Evolutionary conservation across 2,888 invertebrate species (phyloP).

Genomic region (Homarus gammarus): DNA sequence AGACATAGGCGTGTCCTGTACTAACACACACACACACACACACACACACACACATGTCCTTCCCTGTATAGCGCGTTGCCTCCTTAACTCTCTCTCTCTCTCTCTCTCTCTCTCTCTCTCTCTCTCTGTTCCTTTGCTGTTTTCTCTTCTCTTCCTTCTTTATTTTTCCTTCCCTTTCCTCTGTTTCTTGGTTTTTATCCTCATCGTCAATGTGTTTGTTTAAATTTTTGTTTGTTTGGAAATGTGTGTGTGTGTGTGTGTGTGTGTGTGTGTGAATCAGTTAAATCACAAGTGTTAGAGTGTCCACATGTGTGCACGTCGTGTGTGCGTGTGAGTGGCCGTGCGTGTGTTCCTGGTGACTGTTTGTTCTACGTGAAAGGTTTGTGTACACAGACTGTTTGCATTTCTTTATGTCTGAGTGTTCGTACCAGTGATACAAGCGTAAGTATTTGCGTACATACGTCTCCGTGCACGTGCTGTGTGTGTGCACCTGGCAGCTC

Average conservation of each 20-base stretch:
- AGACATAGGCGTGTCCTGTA: too few species aligned
- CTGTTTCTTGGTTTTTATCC: neutral
- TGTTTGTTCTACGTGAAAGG: neutral
- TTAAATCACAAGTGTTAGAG: neutral
- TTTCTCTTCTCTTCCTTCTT: conserved; percentile 5
- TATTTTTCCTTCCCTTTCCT: neutral
- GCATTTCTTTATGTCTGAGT: neutral
- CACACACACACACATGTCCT: too few species aligned
- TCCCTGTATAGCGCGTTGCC: too few species aligned
- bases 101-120: conserved; percentile 4
- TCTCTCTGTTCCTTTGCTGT: neutral
- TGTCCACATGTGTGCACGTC: neutral
- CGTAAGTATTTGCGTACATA: neutral
- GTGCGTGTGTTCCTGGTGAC: neutral
- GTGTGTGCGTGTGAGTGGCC: conserved; percentile 16
- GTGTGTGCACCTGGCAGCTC: too few species aligned
- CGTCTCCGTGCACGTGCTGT: neutral
- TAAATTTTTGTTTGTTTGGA: too few species aligned
- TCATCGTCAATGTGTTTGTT: too few species aligned
- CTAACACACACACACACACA: too few species aligned
- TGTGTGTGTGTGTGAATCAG: neutral
- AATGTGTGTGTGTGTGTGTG: neutral
- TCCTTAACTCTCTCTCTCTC: too few species aligned
- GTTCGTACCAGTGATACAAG: neutral
- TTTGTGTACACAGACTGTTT: neutral